Conservation (phyloP, 2,113 vertebrate species). For the Callionymus lyra region DNA sequence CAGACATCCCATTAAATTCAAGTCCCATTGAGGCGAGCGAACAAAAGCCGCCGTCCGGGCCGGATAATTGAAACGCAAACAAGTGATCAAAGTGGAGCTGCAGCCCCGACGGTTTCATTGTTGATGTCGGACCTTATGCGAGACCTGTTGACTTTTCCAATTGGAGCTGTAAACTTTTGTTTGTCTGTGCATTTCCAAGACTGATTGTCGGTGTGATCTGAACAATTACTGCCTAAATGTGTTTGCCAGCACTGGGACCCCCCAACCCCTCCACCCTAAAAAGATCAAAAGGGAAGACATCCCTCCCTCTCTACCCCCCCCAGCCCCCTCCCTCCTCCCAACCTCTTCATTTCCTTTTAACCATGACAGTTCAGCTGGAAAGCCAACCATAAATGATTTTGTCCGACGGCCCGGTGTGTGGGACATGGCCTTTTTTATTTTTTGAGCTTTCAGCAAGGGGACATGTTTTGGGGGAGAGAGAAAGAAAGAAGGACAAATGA, state of each 20-base stretch:
- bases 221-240: constrained; percentile 71
- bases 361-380: constrained; percentile 68
- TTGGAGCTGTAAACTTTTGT: constrained; percentile 70
- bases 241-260: constrained; percentile 63
- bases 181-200: constrained; percentile 68
- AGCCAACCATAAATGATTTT: constrained; percentile 64
- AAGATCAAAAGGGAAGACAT: constrained; percentile 66
- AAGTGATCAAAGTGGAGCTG: constrained; percentile 56
- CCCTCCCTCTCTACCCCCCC: constrained; percentile 26
- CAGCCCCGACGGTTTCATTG: constrained; percentile 56
- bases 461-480: constrained; percentile 17
- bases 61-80: constrained; percentile 61
- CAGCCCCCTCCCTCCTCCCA: constrained; percentile 40
- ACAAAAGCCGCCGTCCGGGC: constrained; percentile 30
- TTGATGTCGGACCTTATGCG: constrained; percentile 54
- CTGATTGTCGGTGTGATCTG: constrained; percentile 65
- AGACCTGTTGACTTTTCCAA: constrained; percentile 70
- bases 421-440: constrained; percentile 41
- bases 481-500: constrained; percentile 30
- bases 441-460: constrained; percentile 33
- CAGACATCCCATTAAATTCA: constrained; percentile 21
- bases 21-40: constrained; percentile 16
- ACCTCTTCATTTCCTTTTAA: constrained; percentile 61
- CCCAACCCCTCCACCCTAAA: constrained; percentile 48
- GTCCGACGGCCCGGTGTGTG: constrained; percentile 41